Base-by-base conservation (phyloP, 2,888 invertebrate genomes). In the Thecocarcelia acutangulata region DNA sequence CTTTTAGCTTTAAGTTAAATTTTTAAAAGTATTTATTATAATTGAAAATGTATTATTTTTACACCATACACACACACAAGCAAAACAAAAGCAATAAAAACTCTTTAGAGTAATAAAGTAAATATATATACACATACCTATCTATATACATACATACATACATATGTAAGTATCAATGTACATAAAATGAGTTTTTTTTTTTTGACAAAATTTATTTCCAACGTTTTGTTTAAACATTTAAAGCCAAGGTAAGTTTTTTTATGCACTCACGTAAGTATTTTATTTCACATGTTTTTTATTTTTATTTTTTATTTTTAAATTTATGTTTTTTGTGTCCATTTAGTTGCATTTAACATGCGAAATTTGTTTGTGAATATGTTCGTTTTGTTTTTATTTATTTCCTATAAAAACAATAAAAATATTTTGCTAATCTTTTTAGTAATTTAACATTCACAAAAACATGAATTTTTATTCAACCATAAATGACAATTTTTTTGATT, bases 31-130 rank as follows among this genome's bases (percentile, higher is more conserved):
- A 80, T 76, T 83, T 83, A 80, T 80, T 83, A 72, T 77, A 72
- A 79, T 58, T 56, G 63, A 58, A 48, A 76, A 73, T 73, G 83
- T 76, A 80, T 83, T 83, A 80, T 76, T 83, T 76, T 80, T 73
- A 76, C 42, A 63, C 24, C 46, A 28, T 5, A 24, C 5, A 24
- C 24, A 33, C 33, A 40, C 3, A 66, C 52, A n/a, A n/a, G n/a
- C n/a, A n/a, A n/a, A n/a, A 70, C 50, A 79, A 24, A 75, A 50
- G 21, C 42, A 50, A 70, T n/a, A 72, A 50, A 64, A 70, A 54
- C 24, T 69, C 9, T 15, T 33, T 17, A 15, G 13, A 24, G 21
- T 52, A 69, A 54, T 42, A 59, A 75, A 28, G 2, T 19, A 52
- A 17, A 44, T 52, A 46, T 42, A 58, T 48, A 59, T 58, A 37